These are phyloP conservation scores for Scrobipalpa atriplicella DNA, from an alignment of 2,888 invertebrate species.

Conservation along the genomic window DNA sequence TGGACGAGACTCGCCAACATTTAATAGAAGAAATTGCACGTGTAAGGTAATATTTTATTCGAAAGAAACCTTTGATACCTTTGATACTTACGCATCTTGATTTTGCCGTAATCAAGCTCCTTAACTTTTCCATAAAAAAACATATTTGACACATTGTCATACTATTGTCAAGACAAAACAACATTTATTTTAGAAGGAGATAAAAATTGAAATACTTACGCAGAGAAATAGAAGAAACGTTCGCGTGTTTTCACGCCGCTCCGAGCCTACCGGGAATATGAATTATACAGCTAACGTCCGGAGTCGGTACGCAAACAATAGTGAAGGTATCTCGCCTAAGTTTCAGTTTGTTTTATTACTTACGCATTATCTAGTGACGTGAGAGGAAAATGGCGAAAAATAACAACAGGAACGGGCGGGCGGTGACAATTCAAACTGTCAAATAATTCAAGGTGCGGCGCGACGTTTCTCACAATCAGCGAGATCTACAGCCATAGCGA, in stretches of 20 bases:
- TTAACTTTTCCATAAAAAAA: background rate
- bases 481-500: slow-evolving; percentile 68
- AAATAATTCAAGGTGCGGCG: slow-evolving; percentile 75
- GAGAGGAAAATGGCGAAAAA: slow-evolving; percentile 56
- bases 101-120: slow-evolving; percentile 41
- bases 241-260: slow-evolving; percentile 46
- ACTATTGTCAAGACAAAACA: background rate
- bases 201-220: slow-evolving; percentile 18
- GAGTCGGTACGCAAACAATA: slow-evolving; percentile 52
- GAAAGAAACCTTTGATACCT: slow-evolving; percentile 56
- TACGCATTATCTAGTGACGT: slow-evolving; percentile 55
- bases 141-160: too few relatives aligned
- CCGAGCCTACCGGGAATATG: slow-evolving; percentile 47
- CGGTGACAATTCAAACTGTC: slow-evolving; percentile 75
- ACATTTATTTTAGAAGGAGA: background rate
- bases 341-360: slow-evolving; percentile 60
- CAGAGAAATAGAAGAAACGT: slow-evolving; percentile 39
- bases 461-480: slow-evolving; percentile 77
- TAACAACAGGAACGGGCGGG: slow-evolving; percentile 58
- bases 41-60: slow-evolving; percentile 65
- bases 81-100: too few relatives aligned
- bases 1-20: slow-evolving; percentile 61
- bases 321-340: slow-evolving; percentile 46
- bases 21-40: slow-evolving; percentile 59
- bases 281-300: slow-evolving; percentile 58